Percentiles rank a stretch among this genome's conserved stretches.
These are phyloP conservation scores for Ochropleura leucogaster DNA, from an alignment of 2,888 invertebrate species.

Conservation along the genomic window DNA sequence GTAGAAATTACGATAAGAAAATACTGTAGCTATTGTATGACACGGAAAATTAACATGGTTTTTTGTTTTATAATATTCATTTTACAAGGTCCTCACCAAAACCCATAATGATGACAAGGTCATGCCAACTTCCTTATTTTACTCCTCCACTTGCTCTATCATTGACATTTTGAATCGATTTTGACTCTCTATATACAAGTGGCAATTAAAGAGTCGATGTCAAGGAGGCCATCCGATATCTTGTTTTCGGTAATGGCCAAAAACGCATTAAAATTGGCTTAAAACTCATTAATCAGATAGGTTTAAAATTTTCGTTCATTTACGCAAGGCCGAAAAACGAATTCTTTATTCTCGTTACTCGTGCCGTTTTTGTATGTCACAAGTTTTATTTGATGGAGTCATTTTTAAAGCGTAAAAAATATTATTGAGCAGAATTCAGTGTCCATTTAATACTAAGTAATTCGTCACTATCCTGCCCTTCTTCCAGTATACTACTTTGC, in stretches of 20 bases:
- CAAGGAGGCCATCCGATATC: conserved; percentile 29
- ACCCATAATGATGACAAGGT: conserved; percentile 27
- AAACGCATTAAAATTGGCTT: conserved; percentile 11
- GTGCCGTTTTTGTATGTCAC: neutral
- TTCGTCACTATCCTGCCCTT: too few relatives aligned
- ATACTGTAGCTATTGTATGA: neutral
- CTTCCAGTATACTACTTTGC: too few relatives aligned
- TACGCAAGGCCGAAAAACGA: neutral
- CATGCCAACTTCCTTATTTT: conserved; percentile 37
- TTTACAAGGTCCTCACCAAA: conserved; percentile 24
- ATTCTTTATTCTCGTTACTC: neutral
- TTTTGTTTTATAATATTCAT: conserved; percentile 8
- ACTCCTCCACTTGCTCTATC: conserved; percentile 13
- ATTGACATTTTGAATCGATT: conserved; percentile 25
- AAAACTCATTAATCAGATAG: conserved; percentile 24
- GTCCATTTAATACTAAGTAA: neutral
- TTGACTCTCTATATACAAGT: neutral
- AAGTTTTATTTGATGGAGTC: neutral
- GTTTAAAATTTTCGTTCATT: neutral
- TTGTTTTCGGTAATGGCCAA: conserved; percentile 26
- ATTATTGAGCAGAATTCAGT: neutral
- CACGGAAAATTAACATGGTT: neutral
- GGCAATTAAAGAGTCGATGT: conserved; percentile 26
- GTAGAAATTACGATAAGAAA: neutral
- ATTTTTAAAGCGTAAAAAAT: too few relatives aligned